phyloP scores from a whole-genome alignment of 2,888 invertebrate genomes.

The Andrena flavipes region DNA sequence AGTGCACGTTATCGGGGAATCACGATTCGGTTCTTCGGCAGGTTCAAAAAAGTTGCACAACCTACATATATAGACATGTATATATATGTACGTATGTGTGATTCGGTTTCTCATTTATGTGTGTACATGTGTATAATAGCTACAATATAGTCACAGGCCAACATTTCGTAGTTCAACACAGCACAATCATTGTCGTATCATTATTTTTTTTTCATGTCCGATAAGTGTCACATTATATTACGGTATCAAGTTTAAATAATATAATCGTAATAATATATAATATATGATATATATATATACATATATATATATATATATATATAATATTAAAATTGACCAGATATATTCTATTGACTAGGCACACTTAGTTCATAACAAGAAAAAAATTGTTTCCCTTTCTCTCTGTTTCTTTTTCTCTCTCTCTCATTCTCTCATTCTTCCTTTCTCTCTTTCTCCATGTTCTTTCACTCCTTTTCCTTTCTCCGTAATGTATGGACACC shows the following conservation, averaged over 20 bases:
- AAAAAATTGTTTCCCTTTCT: slow-evolving; percentile 84
- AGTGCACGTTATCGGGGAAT: background rate
- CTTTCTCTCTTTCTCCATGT: slow-evolving; percentile 41
- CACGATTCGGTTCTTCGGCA: slow-evolving; percentile 18
- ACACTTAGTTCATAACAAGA: slow-evolving; percentile 88
- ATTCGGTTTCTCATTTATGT: slow-evolving; percentile 42
- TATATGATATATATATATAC: slow-evolving; percentile 71
- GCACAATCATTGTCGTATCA: slow-evolving; percentile 84
- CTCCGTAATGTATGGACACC: background rate
- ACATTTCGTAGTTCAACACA: slow-evolving; percentile 85
- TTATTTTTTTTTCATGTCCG: slow-evolving; percentile 77
- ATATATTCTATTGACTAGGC: slow-evolving; percentile 88
- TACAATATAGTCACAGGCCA: slow-evolving; percentile 85
- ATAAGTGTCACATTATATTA: slow-evolving; percentile 79
- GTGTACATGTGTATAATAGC: slow-evolving; percentile 77
- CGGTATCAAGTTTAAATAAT: slow-evolving; percentile 81
- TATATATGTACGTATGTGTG: slow-evolving; percentile 74
- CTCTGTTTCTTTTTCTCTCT: slow-evolving; percentile 1
- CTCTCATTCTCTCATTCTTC: slow-evolving; percentile 30
- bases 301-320: slow-evolving; percentile 50
- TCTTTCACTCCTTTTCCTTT: slow-evolving; percentile 6
- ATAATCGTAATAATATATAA: slow-evolving; percentile 81
- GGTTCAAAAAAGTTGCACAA: slow-evolving; percentile 77
- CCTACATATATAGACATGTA: slow-evolving; percentile 77
- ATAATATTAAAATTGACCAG: slow-evolving; percentile 87